A percentile compares a stretch with the other conserved stretches of the same genome.
Conservation (phyloP, 2,113 vertebrate genomes). For the Spilogale gracilis region DNA sequence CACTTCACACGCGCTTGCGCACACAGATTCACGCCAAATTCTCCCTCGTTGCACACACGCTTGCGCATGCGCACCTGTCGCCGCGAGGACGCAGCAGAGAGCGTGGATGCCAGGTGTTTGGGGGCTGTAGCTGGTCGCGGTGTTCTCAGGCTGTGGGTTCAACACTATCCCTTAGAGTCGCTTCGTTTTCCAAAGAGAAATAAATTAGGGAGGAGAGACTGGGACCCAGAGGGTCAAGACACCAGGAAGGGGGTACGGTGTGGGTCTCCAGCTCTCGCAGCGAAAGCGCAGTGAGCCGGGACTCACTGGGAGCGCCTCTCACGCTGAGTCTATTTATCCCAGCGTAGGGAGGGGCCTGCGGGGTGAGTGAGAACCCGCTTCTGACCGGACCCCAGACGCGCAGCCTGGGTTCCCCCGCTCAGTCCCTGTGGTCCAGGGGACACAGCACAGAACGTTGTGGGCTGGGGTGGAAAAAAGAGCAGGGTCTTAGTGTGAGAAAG, state of each 20-base stretch:
- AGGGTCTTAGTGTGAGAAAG: not conserved
- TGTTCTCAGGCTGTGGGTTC: not conserved
- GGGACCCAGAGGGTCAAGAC: not conserved
- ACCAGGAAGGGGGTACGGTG: too few relatives aligned
- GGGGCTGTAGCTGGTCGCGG: not conserved
- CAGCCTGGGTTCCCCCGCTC: fast-evolving
- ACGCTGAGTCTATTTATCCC: too few relatives aligned
- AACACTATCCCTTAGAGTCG: fast-evolving
- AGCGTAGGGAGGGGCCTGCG: not conserved
- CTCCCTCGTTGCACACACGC: fast-evolving
- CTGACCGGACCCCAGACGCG: fast-evolving
- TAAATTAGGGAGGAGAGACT: not conserved
- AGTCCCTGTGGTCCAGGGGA: not conserved
- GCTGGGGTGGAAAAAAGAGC: not conserved
- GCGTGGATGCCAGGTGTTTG: fast-evolving
- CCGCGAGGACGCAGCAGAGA: fast-evolving
- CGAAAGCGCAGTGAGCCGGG: not conserved
- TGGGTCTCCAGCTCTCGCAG: not conserved
- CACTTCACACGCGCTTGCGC: not conserved
- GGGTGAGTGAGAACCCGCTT: not conserved
- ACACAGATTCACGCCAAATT: fast-evolving
- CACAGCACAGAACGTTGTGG: too few relatives aligned
- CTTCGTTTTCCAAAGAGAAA: not conserved
- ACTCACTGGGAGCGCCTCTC: fast-evolving
- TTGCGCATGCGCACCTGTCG: not conserved